These are phyloP conservation scores for Glareola pratincola DNA, from an alignment of 2,113 vertebrate species.

Conservation along the genomic window DNA sequence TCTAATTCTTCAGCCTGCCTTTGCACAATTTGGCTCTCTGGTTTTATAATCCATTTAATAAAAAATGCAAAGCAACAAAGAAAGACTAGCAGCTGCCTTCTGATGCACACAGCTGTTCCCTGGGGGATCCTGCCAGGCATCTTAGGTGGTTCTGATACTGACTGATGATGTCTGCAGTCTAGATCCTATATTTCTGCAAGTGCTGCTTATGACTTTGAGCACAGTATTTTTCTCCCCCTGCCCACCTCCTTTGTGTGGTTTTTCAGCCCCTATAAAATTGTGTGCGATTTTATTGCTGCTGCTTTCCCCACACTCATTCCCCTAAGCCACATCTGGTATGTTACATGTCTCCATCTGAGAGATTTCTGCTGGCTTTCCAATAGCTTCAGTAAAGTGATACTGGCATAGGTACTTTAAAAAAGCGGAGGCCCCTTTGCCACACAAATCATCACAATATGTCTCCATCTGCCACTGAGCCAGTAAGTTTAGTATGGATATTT, in stretches of 20 bases:
- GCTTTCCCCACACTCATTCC: background rate
- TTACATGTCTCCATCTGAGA: background rate
- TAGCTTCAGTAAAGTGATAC: background rate
- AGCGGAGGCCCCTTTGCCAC: background rate
- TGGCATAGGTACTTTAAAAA: background rate
- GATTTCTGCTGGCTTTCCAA: background rate
- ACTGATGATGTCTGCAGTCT: background rate
- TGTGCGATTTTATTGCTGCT: background rate
- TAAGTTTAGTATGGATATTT: background rate
- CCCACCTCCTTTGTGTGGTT: background rate
- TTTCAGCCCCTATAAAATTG: background rate
- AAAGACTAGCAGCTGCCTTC: background rate
- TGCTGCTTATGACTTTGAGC: background rate
- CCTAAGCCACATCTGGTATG: background rate
- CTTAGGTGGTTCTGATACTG: background rate
- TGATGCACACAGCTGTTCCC: background rate
- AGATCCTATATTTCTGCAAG: background rate
- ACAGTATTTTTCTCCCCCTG: background rate
- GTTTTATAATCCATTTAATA: background rate
- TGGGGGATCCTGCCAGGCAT: background rate
- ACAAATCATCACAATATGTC: background rate
- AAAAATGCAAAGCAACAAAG: background rate
- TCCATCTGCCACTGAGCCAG: background rate
- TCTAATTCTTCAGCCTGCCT: background rate
- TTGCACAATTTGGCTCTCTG: background rate